A percentile compares a stretch with the other conserved stretches of the same genome.
Evolutionary conservation across 1,140 invertebrate species (phyloP).

Genomic region (Brachionus rubens): DNA sequence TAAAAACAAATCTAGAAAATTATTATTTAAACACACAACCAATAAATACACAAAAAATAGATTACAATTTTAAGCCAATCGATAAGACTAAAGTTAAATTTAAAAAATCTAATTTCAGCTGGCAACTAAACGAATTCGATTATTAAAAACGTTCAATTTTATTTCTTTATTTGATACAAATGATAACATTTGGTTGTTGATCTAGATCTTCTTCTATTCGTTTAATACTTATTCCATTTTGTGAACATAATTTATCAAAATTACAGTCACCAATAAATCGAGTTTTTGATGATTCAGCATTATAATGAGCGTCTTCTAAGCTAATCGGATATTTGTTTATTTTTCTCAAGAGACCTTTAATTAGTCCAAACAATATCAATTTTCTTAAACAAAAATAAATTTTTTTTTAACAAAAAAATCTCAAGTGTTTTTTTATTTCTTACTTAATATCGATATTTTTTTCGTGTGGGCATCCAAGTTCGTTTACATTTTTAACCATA

Average conservation of each 20-base stretch:
- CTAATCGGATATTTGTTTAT: constrained; percentile 69
- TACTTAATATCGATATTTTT: constrained; percentile 43
- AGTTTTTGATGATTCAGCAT: not conserved
- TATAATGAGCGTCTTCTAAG: constrained; percentile 47
- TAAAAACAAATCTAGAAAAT: not conserved
- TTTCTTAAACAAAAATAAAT: constrained; percentile 66
- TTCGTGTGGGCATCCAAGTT: not conserved
- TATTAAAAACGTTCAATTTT: not conserved
- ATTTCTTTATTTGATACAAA: constrained; percentile 42
- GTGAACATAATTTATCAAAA: constrained; percentile 36
- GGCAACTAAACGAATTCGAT: constrained; percentile 32
- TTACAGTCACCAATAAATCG: constrained; percentile 4
- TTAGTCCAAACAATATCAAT: constrained; percentile 82
- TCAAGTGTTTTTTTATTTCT: not conserved
- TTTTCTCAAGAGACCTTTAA: constrained; percentile 77
- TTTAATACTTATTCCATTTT: constrained; percentile 31
- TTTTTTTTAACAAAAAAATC: constrained; percentile 14
- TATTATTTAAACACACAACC: constrained; percentile 3
- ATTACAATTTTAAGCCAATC: not conserved
- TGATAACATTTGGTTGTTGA: constrained; percentile 6
- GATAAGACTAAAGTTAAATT: not conserved
- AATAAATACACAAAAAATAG: not conserved
- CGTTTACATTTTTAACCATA: constrained; percentile 30
- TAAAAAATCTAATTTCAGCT: constrained; percentile 36
- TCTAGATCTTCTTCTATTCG: constrained; percentile 32